A percentile compares a stretch with the other conserved stretches of the same genome.
phyloP scores from a whole-genome alignment of 2,797 vertebrate genomes.

The Acipenser oxyrinchus region DNA sequence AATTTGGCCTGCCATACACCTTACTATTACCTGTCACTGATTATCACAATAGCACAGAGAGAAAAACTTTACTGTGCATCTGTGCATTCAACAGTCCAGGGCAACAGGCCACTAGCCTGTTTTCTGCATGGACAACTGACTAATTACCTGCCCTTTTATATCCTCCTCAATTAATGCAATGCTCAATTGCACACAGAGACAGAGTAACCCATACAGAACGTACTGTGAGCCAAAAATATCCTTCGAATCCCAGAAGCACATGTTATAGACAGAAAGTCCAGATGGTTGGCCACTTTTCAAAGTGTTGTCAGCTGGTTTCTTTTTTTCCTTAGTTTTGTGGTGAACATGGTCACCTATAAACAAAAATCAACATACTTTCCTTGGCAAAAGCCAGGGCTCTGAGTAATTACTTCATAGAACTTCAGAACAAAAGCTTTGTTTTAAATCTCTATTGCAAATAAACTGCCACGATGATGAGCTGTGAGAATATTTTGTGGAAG shows the following conservation, averaged over 20 bases:
- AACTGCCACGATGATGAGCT: no score
- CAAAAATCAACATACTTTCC: conserved; percentile 14
- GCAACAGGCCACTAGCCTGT: conserved; percentile 55
- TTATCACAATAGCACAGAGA: conserved; percentile 43
- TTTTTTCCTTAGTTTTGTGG: conserved; percentile 48
- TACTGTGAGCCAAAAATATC: conserved; percentile 53
- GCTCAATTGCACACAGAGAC: conserved; percentile 55
- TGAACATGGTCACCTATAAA: conserved; percentile 40
- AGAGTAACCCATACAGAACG: conserved; percentile 56
- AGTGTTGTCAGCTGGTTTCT: conserved; percentile 53
- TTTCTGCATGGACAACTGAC: conserved; percentile 67
- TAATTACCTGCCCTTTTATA: conserved; percentile 67
- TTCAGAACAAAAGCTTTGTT: no score
- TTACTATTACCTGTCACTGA: conserved; percentile 51
- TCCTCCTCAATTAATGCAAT: conserved; percentile 64
- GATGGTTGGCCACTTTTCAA: conserved; percentile 53
- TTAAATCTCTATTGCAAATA: no score
- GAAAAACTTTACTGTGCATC: conserved; percentile 54
- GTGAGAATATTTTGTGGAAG: no score
- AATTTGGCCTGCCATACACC: conserved; percentile 45
- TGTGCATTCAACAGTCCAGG: conserved; percentile 51
- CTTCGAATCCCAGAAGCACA: conserved; percentile 62
- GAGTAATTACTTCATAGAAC: not conserved
- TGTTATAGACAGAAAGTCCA: conserved; percentile 59
- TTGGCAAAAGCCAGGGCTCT: not conserved